These are phyloP conservation scores for Hesperophylax magnus DNA, from an alignment of 1,140 invertebrate species.

Conservation along the genomic window DNA sequence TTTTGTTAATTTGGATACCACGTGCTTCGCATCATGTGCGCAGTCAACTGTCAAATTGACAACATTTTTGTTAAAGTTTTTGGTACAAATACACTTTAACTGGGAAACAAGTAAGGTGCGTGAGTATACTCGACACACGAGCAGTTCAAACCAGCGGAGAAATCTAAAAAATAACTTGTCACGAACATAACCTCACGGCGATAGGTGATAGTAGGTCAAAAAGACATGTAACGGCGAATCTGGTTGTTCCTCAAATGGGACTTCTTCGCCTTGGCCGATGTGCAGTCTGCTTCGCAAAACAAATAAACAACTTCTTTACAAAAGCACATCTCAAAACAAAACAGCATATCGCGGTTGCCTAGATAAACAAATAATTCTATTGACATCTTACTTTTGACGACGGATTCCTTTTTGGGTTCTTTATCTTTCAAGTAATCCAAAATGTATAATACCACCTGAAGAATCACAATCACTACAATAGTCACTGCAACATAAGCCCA, in stretches of 20 bases:
- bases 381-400: slow-evolving; percentile 40
- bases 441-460: slow-evolving; percentile 43
- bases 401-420: slow-evolving; percentile 30
- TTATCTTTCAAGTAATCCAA: slow-evolving; percentile 22
- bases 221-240: slow-evolving; percentile 51
- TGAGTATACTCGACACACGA: neutral
- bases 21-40: slow-evolving; percentile 28
- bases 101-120: neutral
- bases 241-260: slow-evolving; percentile 37
- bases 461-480: slow-evolving; percentile 22
- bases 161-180: slow-evolving; percentile 30
- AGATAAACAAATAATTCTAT: slow-evolving; percentile 31
- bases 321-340: slow-evolving; percentile 26
- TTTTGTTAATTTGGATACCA: neutral
- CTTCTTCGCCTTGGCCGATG: neutral
- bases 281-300: neutral
- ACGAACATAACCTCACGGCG: slow-evolving; percentile 30
- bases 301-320: neutral
- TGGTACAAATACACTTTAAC: neutral
- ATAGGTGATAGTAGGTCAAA: slow-evolving; percentile 53
- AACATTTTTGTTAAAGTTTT: neutral
- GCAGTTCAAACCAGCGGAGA: slow-evolving; percentile 12
- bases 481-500: slow-evolving; percentile 43
- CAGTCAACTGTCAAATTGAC: neutral
- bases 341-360: slow-evolving; percentile 4